Evolutionary conservation across 2,888 invertebrate species (phyloP), one percentile per base, ranked within the genome.

Genomic region (Athalia rosae): DNA sequence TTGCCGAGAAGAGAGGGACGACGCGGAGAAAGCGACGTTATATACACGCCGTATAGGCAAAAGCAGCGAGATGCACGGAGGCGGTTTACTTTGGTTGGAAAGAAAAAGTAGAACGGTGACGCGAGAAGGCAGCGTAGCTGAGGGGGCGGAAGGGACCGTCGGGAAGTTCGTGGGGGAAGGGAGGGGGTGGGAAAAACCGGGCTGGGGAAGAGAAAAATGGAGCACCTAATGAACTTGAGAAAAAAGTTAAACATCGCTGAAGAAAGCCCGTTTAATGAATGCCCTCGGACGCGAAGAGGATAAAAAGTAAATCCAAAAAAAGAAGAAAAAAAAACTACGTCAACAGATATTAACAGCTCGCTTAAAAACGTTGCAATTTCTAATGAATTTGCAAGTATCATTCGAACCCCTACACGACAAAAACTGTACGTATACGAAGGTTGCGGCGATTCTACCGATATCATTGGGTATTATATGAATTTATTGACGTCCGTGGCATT

Each of bases 151-250:
- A 48, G 76, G 63, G n/a, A 58, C 47, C 50, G n/a, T 58, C 41
- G 41, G 61, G 13, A 61, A 41, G 15, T 47, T 43, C 58, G 50
- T 13, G 50, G 59, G 59, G n/a, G 71, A 79, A 78, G 64, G 53
- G 69, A 53, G 47, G 71, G 67, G 64, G 61, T 58, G 77, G 71
- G 69, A 59, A 73, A 73, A 11, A 66, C 61, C 53, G 28, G 50
- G 47, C n/a, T 53, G 50, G 50, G 56, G 71, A 43, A 76, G 79
- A 78, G 59, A 80, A 80, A 85, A 84, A 82, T 82, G 80, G 80
- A 83, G 82, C 80, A 82, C 83, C 85, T 83, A 83, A 85, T 85
- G 83, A 86, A 85, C 83, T 82, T 81, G 81, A 79, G 80, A 79
- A 84, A 85, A 86, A 86, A 85, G 82, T 83, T 85, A 80, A 80